phyloP scores from a whole-genome alignment of 1,140 invertebrate species.

The Aphis craccivora region DNA sequence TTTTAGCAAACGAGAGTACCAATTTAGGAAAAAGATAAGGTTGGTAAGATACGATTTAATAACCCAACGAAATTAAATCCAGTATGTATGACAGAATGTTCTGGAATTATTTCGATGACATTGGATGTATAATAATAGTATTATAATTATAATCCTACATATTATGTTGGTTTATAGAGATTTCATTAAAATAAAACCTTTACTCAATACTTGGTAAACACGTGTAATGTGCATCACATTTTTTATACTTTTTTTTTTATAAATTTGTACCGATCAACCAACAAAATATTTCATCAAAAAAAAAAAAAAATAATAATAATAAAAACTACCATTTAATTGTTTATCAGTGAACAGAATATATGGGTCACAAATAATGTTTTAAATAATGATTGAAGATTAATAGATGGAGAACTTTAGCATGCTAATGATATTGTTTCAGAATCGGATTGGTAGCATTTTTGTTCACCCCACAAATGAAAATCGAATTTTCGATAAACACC shows the following conservation, averaged over 20 bases:
- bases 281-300: neutral
- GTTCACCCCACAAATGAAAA: neutral
- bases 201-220: neutral
- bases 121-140: no score
- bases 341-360: constrained; percentile 16
- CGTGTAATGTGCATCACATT: neutral
- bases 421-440: constrained; percentile 10
- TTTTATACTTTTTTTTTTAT: neutral
- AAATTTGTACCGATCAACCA: neutral
- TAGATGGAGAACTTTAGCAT: neutral
- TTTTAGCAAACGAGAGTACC: no score
- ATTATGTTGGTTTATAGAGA: no score
- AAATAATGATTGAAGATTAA: neutral
- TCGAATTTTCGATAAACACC: constrained; percentile 54
- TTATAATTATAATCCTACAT: no score
- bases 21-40: no score
- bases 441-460: neutral
- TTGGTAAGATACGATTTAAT: no score
- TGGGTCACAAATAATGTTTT: neutral
- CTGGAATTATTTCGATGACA: no score
- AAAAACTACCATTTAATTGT: neutral
- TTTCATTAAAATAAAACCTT: no score
- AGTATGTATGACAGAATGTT: no score
- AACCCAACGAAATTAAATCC: no score
- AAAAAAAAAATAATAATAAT: neutral